Evolutionary conservation across 2,888 invertebrate genomes (phyloP).

Genomic region (Ptychoptera contaminata): DNA sequence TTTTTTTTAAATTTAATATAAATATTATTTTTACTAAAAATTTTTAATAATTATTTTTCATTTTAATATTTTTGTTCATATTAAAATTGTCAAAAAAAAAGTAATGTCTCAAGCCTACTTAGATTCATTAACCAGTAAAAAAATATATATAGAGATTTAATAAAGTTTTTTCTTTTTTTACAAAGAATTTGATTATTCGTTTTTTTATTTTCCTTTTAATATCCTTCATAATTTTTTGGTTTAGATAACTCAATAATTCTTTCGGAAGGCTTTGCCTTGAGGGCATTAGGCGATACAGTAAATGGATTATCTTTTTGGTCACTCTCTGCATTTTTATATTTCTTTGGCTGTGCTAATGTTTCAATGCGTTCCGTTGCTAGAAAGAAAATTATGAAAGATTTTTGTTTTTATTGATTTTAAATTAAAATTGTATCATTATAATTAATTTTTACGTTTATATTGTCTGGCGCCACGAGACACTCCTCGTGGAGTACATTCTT

Average conservation of each 20-base stretch:
- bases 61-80: too few species aligned
- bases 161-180: too few species aligned
- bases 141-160: too few species aligned
- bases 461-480: not conserved
- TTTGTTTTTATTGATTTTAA: not conserved
- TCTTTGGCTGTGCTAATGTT: slow-evolving; percentile 23
- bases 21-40: too few species aligned
- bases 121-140: too few species aligned
- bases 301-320: slow-evolving; percentile 35
- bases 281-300: slow-evolving; percentile 31
- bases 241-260: slow-evolving; percentile 33
- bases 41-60: too few species aligned
- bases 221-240: slow-evolving; percentile 29
- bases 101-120: too few species aligned
- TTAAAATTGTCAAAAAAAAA: too few species aligned
- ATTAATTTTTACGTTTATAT: slow-evolving; percentile 3
- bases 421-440: too few species aligned
- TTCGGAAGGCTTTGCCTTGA: slow-evolving; percentile 32
- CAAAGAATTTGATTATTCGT: too few species aligned
- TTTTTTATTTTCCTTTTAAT: too few species aligned
- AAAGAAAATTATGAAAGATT: not conserved
- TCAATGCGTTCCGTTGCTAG: slow-evolving; percentile 9
- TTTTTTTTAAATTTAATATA: too few species aligned
- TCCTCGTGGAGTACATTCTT: not conserved
- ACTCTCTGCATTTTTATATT: slow-evolving; percentile 15